A percentile compares a stretch with the other conserved stretches of the same genome.
Conservation (phyloP, 2,113 vertebrate species). For the Rhinoptilus africanus region DNA sequence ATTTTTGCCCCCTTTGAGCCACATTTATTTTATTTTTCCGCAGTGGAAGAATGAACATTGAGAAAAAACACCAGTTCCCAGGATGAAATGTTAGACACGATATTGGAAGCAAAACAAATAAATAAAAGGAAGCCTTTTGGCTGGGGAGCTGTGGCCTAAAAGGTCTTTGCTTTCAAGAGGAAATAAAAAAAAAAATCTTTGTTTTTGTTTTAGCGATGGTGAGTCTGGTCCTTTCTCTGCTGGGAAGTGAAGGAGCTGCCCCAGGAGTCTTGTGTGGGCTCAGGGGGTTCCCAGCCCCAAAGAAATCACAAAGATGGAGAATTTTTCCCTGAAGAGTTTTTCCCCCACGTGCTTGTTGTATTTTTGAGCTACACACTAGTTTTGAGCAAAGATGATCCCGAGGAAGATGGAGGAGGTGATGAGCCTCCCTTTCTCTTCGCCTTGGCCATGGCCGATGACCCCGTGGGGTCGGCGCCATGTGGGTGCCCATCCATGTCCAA, state of each 20-base stretch:
- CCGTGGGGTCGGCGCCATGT: accelerated
- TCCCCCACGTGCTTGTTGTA: accelerated
- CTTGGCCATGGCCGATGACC: accelerated
- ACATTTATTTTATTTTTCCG: not conserved
- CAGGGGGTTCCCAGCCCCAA: not conserved
- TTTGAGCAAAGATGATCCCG: not conserved
- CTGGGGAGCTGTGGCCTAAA: accelerated
- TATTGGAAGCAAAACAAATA: not conserved
- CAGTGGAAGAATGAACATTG: not conserved
- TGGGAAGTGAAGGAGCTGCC: not conserved
- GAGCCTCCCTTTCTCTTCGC: not conserved
- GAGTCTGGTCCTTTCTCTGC: not conserved
- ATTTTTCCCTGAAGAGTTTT: not conserved
- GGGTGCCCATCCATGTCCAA: accelerated
- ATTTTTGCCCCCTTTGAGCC: not conserved
- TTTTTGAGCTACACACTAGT: not conserved
- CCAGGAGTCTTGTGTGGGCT: accelerated
- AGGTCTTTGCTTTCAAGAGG: not conserved
- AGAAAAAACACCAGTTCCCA: not conserved
- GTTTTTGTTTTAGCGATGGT: not conserved
- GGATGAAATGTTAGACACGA: not conserved
- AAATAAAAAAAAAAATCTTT: not conserved
- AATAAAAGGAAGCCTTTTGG: not conserved
- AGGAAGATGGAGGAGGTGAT: not conserved
- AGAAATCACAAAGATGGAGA: not conserved